Evolutionary conservation across 2,888 invertebrate genomes (phyloP).

Genomic region (Noctuana brunneofusca): DNA sequence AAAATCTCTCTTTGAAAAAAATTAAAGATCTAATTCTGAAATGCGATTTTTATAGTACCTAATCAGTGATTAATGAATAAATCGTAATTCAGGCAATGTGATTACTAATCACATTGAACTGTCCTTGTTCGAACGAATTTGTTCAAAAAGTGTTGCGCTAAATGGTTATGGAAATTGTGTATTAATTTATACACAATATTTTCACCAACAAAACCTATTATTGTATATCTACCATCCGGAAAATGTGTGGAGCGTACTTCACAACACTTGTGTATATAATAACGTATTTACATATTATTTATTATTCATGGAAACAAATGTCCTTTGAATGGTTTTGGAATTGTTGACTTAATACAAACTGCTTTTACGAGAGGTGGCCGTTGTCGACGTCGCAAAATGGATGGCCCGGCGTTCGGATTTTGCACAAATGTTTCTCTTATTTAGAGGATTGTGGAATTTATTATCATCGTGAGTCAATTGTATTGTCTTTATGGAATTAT

Average conservation of each 20-base stretch:
- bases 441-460: conserved; percentile 53
- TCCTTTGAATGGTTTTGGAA: conserved; percentile 75
- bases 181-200: not conserved
- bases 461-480: conserved; percentile 45
- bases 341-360: conserved; percentile 80
- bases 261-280: conserved; percentile 51
- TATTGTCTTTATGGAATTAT: conserved; percentile 48
- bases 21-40: too few species aligned
- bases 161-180: not conserved
- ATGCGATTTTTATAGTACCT: too few species aligned
- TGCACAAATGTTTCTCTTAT: conserved; percentile 69
- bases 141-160: too few species aligned
- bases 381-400: conserved; percentile 67
- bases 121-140: too few species aligned
- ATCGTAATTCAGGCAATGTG: too few species aligned
- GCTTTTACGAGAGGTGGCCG: conserved; percentile 71
- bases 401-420: conserved; percentile 63
- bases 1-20: too few species aligned
- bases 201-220: conserved; percentile 4
- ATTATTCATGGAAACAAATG: conserved; percentile 79
- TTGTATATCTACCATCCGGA: conserved; percentile 9
- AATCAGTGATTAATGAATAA: too few species aligned
- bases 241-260: conserved; percentile 26
- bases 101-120: too few species aligned
- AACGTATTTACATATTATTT: conserved; percentile 72